Evolutionary conservation across 37 sponge, comb jelly and placozoan genomes (phyloP), one percentile per base, ranked within the genome.

Genomic region (Trichoplax adhaerens): DNA sequence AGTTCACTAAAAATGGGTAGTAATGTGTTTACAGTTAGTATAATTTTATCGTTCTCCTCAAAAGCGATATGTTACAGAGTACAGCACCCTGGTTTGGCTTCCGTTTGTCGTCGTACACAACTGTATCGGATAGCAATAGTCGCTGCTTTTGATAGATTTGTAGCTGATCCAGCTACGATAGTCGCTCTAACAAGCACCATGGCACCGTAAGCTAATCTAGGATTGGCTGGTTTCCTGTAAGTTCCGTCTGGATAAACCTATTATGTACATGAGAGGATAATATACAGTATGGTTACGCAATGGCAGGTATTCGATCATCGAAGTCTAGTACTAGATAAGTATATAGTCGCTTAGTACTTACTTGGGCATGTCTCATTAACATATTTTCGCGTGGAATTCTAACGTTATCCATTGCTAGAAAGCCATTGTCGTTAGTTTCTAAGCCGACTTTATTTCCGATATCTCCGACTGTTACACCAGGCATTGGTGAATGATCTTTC

Each of bases 391-490:
- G 72, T 48, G 94, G 94, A 7, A 93, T 89, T 29, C 84, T 65
- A 2, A 93, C 87, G 73, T 93, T 74, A 50, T 80, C 66, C 52
- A 93, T 54, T 50, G 73, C 48, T 62, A 93, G 71, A 65, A 83
- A 93, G 49, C 94, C 94, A 70, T 93, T 93, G 78, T 93, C 94
- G 70, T 75, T 81, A 1, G 77, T 77, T 47, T 70, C 57, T 74
- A 83, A 89, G 2, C 94, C 94, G 58, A 83, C 73, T 73, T 89
- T 89, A 7, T 90, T 86, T n/a, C 94, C 94, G 74, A 93, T 89
- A 65, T 93, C 91, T 53, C 94, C 94, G 7, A 93, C 83, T 54
- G 77, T 81, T 6, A 93, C 63, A 58, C 94, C 94, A 73, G 88
- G 88, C 29, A 89, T 68, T 29, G 90, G 90, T 53, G 73, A 76